Evolutionary conservation across 30 jellyfish, hydroid and myxozoan genomes (phyloP), one percentile per base, ranked within the genome.

Genomic region (Turritopsis rubra): DNA sequence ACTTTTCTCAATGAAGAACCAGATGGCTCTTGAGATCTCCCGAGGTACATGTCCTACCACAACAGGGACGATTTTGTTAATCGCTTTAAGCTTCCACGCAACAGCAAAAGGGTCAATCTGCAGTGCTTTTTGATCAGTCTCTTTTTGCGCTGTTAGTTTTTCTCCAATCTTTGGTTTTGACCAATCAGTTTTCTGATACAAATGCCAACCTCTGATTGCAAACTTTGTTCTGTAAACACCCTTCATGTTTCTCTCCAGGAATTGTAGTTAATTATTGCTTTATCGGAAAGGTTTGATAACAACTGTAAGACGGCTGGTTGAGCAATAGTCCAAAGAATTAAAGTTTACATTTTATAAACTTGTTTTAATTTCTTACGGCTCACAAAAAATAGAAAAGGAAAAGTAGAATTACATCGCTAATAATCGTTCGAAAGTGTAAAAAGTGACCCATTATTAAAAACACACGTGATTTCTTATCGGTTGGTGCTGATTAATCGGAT

Each of bases 11-110:
- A 68, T 1, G 0, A 68, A 68, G 19, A n/a, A 68, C 13, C 28
- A 68, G 1, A 68, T 27, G 30, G 1, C 77, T 27, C 77, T 68
- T 68, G 77, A 68, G 19, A 68, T 68, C 19, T 68, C 77, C 1
- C 30, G 28, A 27, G 77, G 77, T 21, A 68, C 0, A 68, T 68
- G 77, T 68, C 77, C 77, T 21, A 68, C 77, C 1, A 68, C 77
- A 27, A 21, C 77, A 68, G 7, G 8, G 17, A 25, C 29, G 8
- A 66, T 66, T 66, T 66, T 66, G 29, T 25, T 66, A 25, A n/a
- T 66, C 18, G 5, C 17, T 17, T 66, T 66, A 9, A n/a, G 28
- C 4, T 66, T 66, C 76, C 76, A 66, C 8, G 76, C 76, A 25
- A 66, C 29, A 1, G 76, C 8, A 25, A 3, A 66, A 9, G 76